Base-by-base conservation (phyloP, 2,888 invertebrate species). In the Caenorhabditis sp. region DNA sequence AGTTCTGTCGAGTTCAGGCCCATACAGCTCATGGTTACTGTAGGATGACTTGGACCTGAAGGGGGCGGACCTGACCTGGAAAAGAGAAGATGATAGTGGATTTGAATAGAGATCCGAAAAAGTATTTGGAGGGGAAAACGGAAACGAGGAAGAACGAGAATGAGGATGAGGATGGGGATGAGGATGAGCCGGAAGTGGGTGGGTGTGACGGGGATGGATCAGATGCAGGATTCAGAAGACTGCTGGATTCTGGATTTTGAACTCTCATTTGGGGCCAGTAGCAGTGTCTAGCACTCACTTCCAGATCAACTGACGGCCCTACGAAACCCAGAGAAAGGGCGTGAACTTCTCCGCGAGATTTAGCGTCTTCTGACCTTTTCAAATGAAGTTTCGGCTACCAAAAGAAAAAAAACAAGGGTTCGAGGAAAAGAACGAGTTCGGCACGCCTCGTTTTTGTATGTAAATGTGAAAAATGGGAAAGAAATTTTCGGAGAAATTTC, bases 1-100 rank as follows among this genome's bases (percentile, higher is more conserved):
- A 80, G 71, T 56, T 85, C 80, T 35, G 80, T 85, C 61, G 51
- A 67, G 71, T 85, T 78, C 50, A 85, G 78, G 28, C 85, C 82
- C 77, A 78, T 77, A 55, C 85, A 85, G 51, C 76, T 80, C 80
- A 80, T 80, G 37, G 22, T 26, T 35, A 35, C 47, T 28, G 15
- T 50, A 20, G 40, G 37, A 8, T 1, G 58, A n/a, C n/a, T n/a
- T n/a, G n/a, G n/a, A n/a, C n/a, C n/a, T 24, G 24, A n/a, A 58
- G 24, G 58, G 15, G 20, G 32, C 13, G 24, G 60, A 37, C 20
- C 9, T 8, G 58, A 32, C 32, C 35, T 35, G 37, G 58, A 58
- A 58, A n/a, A n/a, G n/a, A n/a, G n/a, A n/a, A n/a, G n/a, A 37
- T 35, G 37, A 37, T 35, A 58, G n/a, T 35, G 32, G 58, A 20